phyloP scores from a whole-genome alignment of 2,888 invertebrate species.

The Flexamia atlantica region DNA sequence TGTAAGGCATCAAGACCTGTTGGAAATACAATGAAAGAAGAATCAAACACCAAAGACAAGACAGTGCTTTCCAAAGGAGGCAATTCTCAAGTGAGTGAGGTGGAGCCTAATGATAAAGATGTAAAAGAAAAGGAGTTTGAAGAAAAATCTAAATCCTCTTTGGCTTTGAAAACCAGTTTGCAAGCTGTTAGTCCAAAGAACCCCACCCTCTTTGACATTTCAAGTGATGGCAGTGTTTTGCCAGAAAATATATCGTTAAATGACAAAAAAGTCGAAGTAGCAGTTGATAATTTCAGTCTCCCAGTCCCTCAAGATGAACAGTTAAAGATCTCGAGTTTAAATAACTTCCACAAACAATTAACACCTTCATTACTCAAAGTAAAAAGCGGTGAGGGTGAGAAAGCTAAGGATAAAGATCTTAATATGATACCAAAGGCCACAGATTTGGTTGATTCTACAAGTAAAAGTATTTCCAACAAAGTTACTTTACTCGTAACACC shows the following conservation, averaged over 20 bases:
- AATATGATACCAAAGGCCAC: constrained; percentile 67
- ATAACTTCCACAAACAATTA: background rate
- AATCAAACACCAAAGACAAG: background rate
- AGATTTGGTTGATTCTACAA: background rate
- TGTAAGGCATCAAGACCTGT: background rate
- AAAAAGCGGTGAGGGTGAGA: background rate
- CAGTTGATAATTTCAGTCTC: background rate
- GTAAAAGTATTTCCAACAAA: constrained; percentile 20
- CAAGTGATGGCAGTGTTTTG: background rate
- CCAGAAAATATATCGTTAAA: background rate
- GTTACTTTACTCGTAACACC: background rate
- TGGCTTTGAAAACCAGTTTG: background rate
- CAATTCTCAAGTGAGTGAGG: background rate
- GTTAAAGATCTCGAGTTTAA: background rate
- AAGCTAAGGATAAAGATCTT: constrained; percentile 3
- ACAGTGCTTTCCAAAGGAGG: background rate
- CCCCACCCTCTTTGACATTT: background rate
- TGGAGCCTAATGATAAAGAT: background rate
- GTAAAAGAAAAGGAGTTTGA: background rate
- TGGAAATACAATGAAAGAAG: background rate
- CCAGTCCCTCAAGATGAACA: background rate
- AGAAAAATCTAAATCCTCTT: background rate
- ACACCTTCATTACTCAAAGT: background rate
- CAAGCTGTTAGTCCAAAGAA: background rate
- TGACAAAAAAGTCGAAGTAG: background rate